Percentiles rank a stretch among this genome's conserved stretches.
phyloP scores from a whole-genome alignment of 2,113 vertebrate species.

The Meles meles region DNA sequence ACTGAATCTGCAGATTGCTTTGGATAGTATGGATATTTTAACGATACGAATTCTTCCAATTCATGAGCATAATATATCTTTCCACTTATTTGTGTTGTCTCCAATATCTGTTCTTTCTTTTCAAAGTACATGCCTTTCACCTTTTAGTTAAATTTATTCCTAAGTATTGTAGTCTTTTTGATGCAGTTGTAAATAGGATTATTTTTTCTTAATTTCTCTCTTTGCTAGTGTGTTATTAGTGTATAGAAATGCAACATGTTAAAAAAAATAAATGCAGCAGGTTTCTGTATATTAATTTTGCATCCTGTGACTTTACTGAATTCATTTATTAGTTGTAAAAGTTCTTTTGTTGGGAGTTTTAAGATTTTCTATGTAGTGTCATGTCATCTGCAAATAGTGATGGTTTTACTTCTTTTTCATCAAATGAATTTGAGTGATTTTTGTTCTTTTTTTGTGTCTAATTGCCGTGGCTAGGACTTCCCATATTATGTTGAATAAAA shows the following conservation, averaged over 20 bases:
- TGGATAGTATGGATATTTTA: neutral
- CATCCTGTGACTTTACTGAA: neutral
- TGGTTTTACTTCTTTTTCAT: neutral
- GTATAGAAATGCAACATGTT: neutral
- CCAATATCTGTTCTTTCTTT: neutral
- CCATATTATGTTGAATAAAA: neutral
- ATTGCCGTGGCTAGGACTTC: neutral
- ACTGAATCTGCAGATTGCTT: neutral
- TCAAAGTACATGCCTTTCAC: neutral
- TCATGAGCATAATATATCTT: neutral
- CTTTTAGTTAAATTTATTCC: neutral
- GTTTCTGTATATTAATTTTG: neutral
- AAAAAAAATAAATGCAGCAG: neutral
- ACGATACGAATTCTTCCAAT: neutral
- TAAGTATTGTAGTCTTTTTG: neutral
- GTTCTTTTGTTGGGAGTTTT: neutral
- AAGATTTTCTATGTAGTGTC: neutral
- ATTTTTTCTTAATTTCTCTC: neutral
- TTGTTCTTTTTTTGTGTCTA: neutral
- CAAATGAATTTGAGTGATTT: neutral
- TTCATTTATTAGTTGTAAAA: neutral
- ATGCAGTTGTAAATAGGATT: neutral
- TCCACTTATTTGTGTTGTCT: neutral
- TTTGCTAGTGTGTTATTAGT: neutral
- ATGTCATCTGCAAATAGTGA: neutral